These are phyloP conservation scores for Thamnophis sirtalis DNA, from an alignment of 2,113 vertebrate species.

Conservation along the genomic window DNA sequence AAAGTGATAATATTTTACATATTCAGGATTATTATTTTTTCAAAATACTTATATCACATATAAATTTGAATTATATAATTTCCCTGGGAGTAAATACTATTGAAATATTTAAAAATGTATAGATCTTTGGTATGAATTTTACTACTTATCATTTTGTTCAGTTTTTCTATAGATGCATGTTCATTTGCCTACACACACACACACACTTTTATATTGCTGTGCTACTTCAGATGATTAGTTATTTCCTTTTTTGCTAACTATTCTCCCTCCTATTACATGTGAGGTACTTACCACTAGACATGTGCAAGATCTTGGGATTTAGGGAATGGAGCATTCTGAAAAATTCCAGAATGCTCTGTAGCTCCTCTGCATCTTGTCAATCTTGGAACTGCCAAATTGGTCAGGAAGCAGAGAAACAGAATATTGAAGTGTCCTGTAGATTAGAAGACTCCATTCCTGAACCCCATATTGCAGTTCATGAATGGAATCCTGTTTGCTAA, in stretches of 20 bases:
- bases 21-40: background rate
- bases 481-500: background rate
- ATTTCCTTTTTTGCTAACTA: background rate
- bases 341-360: background rate
- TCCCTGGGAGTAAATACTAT: background rate
- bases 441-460: background rate
- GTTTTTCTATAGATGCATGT: background rate
- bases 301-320: background rate
- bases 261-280: background rate
- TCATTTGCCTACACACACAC: background rate
- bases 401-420: background rate
- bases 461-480: background rate
- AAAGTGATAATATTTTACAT: background rate
- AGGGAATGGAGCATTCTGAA: background rate
- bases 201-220: background rate
- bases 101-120: background rate
- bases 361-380: background rate
- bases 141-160: background rate
- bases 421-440: background rate
- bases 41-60: background rate
- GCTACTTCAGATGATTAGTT: background rate
- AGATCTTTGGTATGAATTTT: background rate
- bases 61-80: background rate
- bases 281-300: background rate
- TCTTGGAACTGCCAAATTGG: background rate